Percentiles rank a stretch among this genome's conserved stretches.
Conservation (phyloP, 2,113 vertebrate genomes). For the Sebastes fasciatus region DNA sequence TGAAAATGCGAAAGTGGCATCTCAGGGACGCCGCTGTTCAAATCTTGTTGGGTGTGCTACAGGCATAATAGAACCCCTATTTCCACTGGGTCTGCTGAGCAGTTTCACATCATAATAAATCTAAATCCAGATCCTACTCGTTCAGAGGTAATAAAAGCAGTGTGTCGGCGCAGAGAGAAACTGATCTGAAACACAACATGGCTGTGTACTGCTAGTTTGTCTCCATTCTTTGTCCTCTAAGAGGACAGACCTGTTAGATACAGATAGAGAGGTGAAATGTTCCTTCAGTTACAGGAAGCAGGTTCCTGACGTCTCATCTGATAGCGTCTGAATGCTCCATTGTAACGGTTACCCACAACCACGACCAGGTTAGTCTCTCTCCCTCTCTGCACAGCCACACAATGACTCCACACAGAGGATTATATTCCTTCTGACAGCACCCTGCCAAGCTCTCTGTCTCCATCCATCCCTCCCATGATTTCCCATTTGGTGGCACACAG, state of each 20-base stretch:
- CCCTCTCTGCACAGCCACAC: constrained; percentile 33
- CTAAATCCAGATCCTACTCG: background rate
- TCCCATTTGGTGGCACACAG: constrained; percentile 43
- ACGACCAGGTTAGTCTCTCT: constrained; percentile 39
- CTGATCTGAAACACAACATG: constrained; percentile 5
- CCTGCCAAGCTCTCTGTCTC: constrained; percentile 56
- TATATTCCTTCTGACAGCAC: constrained; percentile 60
- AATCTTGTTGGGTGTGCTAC: constrained; percentile 26
- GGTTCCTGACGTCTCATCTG: constrained; percentile 60
- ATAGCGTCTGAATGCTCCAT: constrained; percentile 56
- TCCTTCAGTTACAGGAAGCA: constrained; percentile 57
- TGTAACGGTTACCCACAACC: constrained; percentile 42
- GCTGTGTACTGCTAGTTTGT: constrained; percentile 13
- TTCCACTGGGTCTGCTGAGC: constrained; percentile 13
- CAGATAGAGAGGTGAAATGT: constrained; percentile 50
- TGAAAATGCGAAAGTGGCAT: constrained; percentile 33
- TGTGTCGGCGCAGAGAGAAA: background rate
- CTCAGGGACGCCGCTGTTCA: constrained; percentile 38
- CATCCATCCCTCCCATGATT: constrained; percentile 33
- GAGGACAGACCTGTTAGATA: constrained; percentile 23
- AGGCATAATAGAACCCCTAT: constrained; percentile 32
- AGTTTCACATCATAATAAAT: constrained; percentile 24
- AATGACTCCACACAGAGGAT: constrained; percentile 59
- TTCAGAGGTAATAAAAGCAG: constrained; percentile 38
- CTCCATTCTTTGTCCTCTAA: constrained; percentile 35